A percentile compares a stretch with the other conserved stretches of the same genome.
phyloP scores from a whole-genome alignment of 2,113 vertebrate genomes.

The Dinomys branickii region DNA sequence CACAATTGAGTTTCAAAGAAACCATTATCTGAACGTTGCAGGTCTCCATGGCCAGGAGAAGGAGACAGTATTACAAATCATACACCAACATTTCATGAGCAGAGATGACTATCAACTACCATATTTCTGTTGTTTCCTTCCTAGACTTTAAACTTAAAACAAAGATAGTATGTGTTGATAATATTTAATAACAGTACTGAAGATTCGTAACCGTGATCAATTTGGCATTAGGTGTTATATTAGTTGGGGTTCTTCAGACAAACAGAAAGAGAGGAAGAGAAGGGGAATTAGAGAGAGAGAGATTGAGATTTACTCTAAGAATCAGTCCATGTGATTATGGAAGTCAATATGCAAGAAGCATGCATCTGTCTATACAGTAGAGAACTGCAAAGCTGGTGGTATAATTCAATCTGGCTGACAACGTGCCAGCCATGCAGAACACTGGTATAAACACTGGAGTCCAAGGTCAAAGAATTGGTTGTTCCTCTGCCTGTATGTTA shows the following conservation, averaged over 20 bases:
- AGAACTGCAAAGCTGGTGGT: neutral
- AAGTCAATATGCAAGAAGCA: neutral
- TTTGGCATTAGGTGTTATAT: neutral
- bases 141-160: neutral
- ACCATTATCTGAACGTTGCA: neutral
- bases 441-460: neutral
- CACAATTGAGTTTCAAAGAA: slow-evolving; percentile 3
- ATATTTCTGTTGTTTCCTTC: neutral
- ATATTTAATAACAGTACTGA: neutral
- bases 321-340: neutral
- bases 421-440: too few species aligned
- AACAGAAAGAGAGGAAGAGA: neutral
- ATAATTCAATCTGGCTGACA: neutral
- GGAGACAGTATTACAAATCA: neutral
- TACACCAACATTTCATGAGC: neutral
- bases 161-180: neutral
- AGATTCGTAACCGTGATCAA: neutral
- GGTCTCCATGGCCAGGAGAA: neutral
- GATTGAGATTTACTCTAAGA: neutral
- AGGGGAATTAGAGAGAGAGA: neutral
- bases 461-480: neutral
- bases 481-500: neutral
- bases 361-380: neutral
- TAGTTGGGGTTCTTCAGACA: neutral
- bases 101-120: neutral